Evolutionary conservation across 1,140 invertebrate species (phyloP).

Genomic region (Oppia nitens): DNA sequence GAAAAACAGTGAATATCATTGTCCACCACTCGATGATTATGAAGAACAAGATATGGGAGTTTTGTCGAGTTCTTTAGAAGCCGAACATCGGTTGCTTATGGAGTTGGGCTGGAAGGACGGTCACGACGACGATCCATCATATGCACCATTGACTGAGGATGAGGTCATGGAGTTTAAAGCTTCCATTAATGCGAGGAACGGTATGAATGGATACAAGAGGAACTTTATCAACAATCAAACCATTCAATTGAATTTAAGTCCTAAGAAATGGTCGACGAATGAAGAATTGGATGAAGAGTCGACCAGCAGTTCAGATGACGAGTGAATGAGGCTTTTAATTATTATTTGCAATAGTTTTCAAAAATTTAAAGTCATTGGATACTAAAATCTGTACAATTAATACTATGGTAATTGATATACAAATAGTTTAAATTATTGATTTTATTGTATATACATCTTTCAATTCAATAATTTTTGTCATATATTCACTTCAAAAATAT

Average conservation of each 20-base stretch:
- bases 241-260: not conserved
- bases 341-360: not conserved
- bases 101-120: slow-evolving; percentile 32
- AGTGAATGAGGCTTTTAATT: not conserved
- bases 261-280: not conserved
- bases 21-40: slow-evolving; percentile 9
- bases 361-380: no score
- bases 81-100: slow-evolving; percentile 28
- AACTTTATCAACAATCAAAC: not conserved
- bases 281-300: not conserved
- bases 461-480: no score
- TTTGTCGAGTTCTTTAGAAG: slow-evolving; percentile 30
- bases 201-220: not conserved
- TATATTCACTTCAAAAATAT: no score
- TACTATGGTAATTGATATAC: no score
- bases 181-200: slow-evolving; percentile 15
- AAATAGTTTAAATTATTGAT: no score
- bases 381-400: no score
- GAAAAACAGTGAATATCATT: not conserved
- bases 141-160: slow-evolving; percentile 30
- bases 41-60: slow-evolving; percentile 15
- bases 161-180: slow-evolving; percentile 29
- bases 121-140: slow-evolving; percentile 25
- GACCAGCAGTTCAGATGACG: not conserved
- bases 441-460: no score